These are phyloP conservation scores for Nemoura dubitans DNA, from an alignment of 2,888 invertebrate species.

Conservation along the genomic window DNA sequence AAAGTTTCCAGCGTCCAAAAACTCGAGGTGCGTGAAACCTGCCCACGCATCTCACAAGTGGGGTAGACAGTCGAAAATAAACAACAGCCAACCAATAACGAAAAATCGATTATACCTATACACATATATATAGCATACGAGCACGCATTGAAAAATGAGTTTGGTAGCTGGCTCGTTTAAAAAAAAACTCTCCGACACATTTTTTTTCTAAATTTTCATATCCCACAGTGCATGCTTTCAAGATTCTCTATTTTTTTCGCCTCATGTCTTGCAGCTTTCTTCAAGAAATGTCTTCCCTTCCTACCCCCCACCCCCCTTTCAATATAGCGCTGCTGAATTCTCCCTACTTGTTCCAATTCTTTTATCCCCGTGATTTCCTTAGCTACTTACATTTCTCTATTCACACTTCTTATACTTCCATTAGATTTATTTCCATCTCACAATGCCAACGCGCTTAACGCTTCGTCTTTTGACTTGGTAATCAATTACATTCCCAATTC, in stretches of 20 bases:
- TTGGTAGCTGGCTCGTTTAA: background rate
- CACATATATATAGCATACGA: background rate
- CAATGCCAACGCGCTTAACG: background rate
- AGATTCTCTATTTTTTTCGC: background rate
- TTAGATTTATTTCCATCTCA: background rate
- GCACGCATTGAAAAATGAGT: background rate
- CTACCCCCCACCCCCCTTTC: background rate
- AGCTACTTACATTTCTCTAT: background rate
- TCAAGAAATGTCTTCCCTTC: background rate
- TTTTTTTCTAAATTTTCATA: background rate
- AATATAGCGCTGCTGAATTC: background rate
- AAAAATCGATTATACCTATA: background rate
- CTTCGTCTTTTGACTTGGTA: background rate
- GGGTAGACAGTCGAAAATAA: background rate
- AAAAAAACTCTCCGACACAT: background rate
- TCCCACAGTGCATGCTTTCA: background rate
- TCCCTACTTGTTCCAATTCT: background rate
- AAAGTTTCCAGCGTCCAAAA: background rate
- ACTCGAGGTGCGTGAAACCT: background rate
- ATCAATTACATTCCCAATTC: background rate
- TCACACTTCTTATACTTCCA: background rate
- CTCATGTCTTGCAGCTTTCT: background rate
- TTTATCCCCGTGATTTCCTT: background rate
- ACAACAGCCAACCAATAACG: background rate
- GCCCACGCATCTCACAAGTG: background rate